These are phyloP conservation scores for Amiota mariae DNA, from an alignment of 2,888 invertebrate species.

Conservation along the genomic window DNA sequence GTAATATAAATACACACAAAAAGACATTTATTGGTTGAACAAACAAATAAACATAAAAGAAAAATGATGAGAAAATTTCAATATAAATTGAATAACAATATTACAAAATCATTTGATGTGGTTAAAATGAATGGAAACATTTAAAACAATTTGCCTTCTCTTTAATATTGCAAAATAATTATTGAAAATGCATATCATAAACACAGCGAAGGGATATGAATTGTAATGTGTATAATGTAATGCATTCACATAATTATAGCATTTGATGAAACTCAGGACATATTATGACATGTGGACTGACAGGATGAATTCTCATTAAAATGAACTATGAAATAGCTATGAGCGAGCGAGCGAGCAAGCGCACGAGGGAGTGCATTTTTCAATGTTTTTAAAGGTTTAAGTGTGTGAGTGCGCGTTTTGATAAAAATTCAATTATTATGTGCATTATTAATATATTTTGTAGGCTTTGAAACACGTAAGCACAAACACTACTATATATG, in stretches of 20 bases:
- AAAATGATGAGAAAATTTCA: background rate
- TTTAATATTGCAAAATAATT: too few relatives aligned
- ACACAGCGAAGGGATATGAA: too few relatives aligned
- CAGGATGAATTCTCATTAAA: background rate
- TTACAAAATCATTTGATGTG: background rate
- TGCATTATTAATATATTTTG: slow-evolving; percentile 36
- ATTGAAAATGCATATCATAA: too few relatives aligned
- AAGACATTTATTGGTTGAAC: background rate
- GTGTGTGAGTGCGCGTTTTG: slow-evolving; percentile 13
- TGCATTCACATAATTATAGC: background rate
- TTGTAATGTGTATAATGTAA: too few relatives aligned
- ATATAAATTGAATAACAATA: background rate
- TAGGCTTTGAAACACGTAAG: slow-evolving; percentile 10
- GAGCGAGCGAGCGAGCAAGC: background rate
- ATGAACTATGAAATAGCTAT: background rate
- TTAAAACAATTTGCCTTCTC: too few relatives aligned
- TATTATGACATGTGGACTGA: background rate
- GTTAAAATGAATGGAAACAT: too few relatives aligned
- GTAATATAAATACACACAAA: slow-evolving; percentile 5
- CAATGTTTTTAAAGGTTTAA: background rate
- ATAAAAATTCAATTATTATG: slow-evolving; percentile 48
- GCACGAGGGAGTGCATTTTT: background rate
- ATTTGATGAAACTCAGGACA: background rate
- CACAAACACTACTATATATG: slow-evolving; percentile 33
- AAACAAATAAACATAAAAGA: background rate